Conservation (phyloP, 37 sponge, comb jelly and placozoan species). For the Bolinopsis microptera region DNA sequence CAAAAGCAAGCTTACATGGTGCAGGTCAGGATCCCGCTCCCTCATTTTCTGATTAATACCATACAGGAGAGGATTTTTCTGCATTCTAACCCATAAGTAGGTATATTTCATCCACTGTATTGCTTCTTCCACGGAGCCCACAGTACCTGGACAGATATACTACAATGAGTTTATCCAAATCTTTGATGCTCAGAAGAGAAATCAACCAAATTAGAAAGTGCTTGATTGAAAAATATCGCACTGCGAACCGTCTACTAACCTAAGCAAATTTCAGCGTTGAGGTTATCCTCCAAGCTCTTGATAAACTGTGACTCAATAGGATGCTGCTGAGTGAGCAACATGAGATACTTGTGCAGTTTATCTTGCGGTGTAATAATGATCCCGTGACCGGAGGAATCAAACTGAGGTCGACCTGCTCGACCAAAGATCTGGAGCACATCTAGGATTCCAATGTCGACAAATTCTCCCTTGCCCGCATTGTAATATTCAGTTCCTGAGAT, state of each 20-base stretch:
- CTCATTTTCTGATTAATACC: slow-evolving; percentile 72
- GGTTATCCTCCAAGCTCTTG: slow-evolving; percentile 77
- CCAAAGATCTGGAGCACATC: slow-evolving; percentile 99
- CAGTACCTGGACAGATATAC: slow-evolving; percentile 75
- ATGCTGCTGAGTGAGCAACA: slow-evolving; percentile 86
- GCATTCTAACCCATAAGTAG: slow-evolving; percentile 84
- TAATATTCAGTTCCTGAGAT: slow-evolving; percentile 88
- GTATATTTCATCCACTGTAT: slow-evolving; percentile 96
- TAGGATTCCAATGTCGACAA: slow-evolving; percentile 95
- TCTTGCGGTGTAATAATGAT: slow-evolving; percentile 93
- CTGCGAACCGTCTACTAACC: neutral
- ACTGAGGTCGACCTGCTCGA: slow-evolving; percentile 97
- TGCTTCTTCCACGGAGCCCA: slow-evolving; percentile 87
- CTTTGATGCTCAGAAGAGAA: neutral
- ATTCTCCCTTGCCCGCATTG: slow-evolving; percentile 90
- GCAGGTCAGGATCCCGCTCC: slow-evolving; percentile 32
- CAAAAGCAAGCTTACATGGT: no score
- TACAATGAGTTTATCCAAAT: slow-evolving; percentile 72
- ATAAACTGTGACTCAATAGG: slow-evolving; percentile 95
- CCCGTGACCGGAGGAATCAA: slow-evolving; percentile 86
- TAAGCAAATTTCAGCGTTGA: slow-evolving; percentile 91
- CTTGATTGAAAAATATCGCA: neutral
- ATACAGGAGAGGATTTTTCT: slow-evolving; percentile 81
- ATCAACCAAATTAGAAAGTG: neutral
- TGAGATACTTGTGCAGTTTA: slow-evolving; percentile 90